These are phyloP conservation scores for Drosophila nigritarsus DNA, from an alignment of 2,888 invertebrate genomes.

Conservation along the genomic window DNA sequence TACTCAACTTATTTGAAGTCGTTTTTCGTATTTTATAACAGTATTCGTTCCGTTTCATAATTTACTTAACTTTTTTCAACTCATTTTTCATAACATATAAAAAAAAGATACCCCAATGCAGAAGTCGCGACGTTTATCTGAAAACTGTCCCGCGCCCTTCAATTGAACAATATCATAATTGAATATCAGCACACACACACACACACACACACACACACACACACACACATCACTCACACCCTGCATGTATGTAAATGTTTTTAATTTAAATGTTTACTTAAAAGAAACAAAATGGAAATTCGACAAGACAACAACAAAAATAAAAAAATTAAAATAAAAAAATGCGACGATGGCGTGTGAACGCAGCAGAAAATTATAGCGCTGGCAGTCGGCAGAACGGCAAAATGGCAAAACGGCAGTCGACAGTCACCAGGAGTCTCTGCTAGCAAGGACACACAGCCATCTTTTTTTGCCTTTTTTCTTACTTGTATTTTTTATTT, in stretches of 20 bases:
- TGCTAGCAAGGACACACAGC: slow-evolving; percentile 25
- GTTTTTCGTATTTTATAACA: not conserved
- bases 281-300: slow-evolving; percentile 53
- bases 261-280: slow-evolving; percentile 78
- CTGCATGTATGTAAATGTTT: slow-evolving; percentile 74
- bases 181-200: slow-evolving; percentile 67
- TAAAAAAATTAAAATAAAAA: slow-evolving; percentile 44
- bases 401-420: not conserved
- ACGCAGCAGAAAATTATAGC: slow-evolving; percentile 74
- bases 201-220: slow-evolving; percentile 27
- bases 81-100: not conserved
- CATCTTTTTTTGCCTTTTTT: slow-evolving; percentile 21
- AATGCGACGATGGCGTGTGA: slow-evolving; percentile 80
- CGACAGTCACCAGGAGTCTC: slow-evolving; percentile 25
- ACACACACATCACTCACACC: slow-evolving; percentile 5
- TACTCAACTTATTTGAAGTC: too few species aligned
- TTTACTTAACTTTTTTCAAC: not conserved
- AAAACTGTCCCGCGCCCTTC: slow-evolving; percentile 54
- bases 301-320: slow-evolving; percentile 31
- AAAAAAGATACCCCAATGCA: slow-evolving; percentile 16
- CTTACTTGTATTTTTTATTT: slow-evolving; percentile 64
- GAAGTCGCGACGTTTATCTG: slow-evolving; percentile 41
- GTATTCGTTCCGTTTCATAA: not conserved
- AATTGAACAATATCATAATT: slow-evolving; percentile 74
- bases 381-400: slow-evolving; percentile 30